phyloP scores from a whole-genome alignment of 2,797 vertebrate genomes.

The Rhyacichthys aspro region DNA sequence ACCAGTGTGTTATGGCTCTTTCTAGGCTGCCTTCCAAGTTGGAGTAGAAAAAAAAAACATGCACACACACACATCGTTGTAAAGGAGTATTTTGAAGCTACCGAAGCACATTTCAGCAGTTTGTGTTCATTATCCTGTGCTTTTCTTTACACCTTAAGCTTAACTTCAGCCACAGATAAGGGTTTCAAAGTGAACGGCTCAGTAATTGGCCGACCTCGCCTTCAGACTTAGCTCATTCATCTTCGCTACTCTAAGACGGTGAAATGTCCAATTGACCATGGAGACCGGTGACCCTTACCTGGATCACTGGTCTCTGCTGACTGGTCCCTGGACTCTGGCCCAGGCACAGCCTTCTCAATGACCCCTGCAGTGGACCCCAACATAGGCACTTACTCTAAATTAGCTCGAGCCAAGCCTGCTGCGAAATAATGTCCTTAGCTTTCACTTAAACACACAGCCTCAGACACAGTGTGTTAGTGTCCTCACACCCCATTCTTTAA shows the following conservation, averaged over 20 bases:
- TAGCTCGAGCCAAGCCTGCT: neutral
- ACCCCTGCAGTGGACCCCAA: conserved; percentile 3
- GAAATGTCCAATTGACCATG: conserved; percentile 4
- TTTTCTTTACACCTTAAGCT: conserved; percentile 6
- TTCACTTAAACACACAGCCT: neutral
- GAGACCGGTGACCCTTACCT: conserved; percentile 11
- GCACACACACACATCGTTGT: conserved; percentile 9
- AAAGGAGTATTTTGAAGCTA: neutral
- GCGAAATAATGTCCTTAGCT: conserved; percentile 17
- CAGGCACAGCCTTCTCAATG: neutral
- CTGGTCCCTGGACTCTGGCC: conserved; percentile 3
- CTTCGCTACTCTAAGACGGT: neutral
- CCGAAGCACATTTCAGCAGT: conserved; percentile 6
- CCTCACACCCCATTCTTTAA: conserved; percentile 11
- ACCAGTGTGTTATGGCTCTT: conserved; percentile 17
- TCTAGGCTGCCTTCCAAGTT: conserved; percentile 10
- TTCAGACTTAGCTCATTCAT: neutral
- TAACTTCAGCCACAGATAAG: neutral
- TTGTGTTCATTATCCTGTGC: neutral
- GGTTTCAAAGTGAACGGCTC: neutral
- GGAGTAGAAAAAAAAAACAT: neutral
- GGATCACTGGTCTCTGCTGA: neutral
- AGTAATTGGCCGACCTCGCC: conserved; percentile 7
- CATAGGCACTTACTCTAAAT: neutral
- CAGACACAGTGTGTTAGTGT: conserved; percentile 19